These are phyloP conservation scores for Bujurquina vittata DNA, from an alignment of 2,113 vertebrate species.

Conservation along the genomic window DNA sequence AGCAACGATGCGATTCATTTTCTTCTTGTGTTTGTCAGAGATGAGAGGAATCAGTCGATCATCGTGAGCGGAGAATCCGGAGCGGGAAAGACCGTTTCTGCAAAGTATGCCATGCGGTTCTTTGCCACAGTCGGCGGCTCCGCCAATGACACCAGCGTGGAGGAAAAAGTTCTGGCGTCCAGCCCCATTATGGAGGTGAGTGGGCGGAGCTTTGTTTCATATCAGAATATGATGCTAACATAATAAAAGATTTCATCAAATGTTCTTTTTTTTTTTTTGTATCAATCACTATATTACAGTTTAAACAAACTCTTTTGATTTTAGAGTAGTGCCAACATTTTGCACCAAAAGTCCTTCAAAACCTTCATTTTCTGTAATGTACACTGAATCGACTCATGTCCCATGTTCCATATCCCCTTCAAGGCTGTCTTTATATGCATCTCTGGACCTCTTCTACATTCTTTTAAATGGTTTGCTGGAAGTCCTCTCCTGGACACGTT, in stretches of 20 bases:
- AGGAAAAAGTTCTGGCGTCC: conserved; percentile 93
- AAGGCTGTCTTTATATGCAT: too few relatives aligned
- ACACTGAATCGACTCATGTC: not conserved
- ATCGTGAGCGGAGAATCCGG: conserved; percentile 96
- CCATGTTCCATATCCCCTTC: too few relatives aligned
- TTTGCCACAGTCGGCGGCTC: conserved; percentile 92
- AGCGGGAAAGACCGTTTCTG: conserved; percentile 95
- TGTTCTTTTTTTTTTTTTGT: not conserved
- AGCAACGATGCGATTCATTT: not conserved
- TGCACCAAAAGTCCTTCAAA: too few relatives aligned
- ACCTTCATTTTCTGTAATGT: too few relatives aligned
- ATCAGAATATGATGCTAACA: not conserved
- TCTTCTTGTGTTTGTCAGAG: conserved; percentile 72
- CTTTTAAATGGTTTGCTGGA: not conserved
- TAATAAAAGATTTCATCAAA: too few relatives aligned
- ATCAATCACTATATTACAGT: not conserved
- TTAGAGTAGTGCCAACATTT: too few relatives aligned
- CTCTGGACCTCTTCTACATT: not conserved
- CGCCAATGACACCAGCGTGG: conserved; percentile 87
- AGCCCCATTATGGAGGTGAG: conserved; percentile 97
- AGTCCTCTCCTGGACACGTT: not conserved
- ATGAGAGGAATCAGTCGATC: conserved; percentile 98
- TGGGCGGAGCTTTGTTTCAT: not conserved
- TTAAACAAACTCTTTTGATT: not conserved
- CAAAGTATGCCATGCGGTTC: conserved; percentile 95